Evolutionary conservation across 2,113 vertebrate genomes (phyloP).

Genomic region (Dasyprocta punctata): DNA sequence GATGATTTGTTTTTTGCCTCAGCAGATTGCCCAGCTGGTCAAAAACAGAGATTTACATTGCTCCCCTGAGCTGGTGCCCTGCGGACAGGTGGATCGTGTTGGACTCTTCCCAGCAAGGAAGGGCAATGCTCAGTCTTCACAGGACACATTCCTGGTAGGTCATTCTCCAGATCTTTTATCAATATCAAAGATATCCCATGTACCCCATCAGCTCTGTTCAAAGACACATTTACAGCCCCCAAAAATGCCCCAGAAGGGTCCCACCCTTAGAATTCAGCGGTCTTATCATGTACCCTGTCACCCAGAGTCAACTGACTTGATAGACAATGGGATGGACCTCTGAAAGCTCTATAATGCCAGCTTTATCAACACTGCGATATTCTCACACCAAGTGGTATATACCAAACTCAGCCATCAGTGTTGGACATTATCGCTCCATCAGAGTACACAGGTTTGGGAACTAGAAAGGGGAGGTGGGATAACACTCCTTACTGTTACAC

Average conservation of each 20-base stretch:
- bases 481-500: not conserved
- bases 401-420: not conserved
- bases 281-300: not conserved
- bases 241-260: not conserved
- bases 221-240: not conserved
- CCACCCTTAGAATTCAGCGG: not conserved
- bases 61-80: not conserved
- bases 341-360: not conserved
- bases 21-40: not conserved
- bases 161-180: not conserved
- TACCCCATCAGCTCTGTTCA: not conserved
- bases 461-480: not conserved
- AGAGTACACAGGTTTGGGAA: not conserved
- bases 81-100: not conserved
- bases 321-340: not conserved
- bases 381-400: not conserved
- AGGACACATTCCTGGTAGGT: not conserved
- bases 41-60: not conserved
- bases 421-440: no score
- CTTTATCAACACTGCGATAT: not conserved
- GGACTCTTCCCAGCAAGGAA: not conserved
- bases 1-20: not conserved
- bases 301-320: not conserved
- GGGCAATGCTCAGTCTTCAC: not conserved
- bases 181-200: not conserved